Base-by-base conservation (phyloP, 1,140 invertebrate species). In the Drosophila rhopaloa region DNA sequence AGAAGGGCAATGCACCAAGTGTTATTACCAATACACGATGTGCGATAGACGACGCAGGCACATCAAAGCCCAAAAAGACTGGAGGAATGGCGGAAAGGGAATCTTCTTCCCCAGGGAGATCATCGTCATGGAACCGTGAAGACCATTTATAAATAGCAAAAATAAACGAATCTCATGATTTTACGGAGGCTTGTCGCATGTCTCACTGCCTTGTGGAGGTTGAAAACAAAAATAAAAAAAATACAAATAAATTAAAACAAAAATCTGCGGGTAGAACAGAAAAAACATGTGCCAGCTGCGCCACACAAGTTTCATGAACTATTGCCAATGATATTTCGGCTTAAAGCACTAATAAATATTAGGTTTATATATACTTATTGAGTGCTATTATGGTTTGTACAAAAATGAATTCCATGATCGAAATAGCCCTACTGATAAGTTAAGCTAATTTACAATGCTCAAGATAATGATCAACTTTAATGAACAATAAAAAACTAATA, bases 61-160 rank as follows among this genome's bases (percentile, higher is more conserved):
- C 60, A 62, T 62, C 59, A 63, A 63, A 59, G 60, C 24, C 14
- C 24, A 62, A 16, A 57, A 40, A 35, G 16, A 11, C 60, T 62
- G 60, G 60, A 63, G 55, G 14, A 59, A 14, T 27, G 11, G 16
- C 7, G 0, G 7, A 24, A 19, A 14, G 24, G 13, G 38, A 11
- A 37, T 46, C 55, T 43, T 46, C 55, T 35, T 63, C 55, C 40
- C 51, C 61, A 0, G 61, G n/a, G 53, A 19, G 60, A 63, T 59
- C 40, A 61, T 27, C 41, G 57, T n/a, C 55, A 35, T 63, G 55
- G 5, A 57, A 19, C 37, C 51, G 14, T 63, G 56, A 60, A 65
- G 61, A 65, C 29, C 61, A 61, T 65, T 65, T 65, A 65, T 44
- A 65, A 65, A 65, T 65, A 65, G 59, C 61, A 61, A 61, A 61